Conservation (phyloP, 2,113 vertebrate genomes). For the Apodemus speciosus region DNA sequence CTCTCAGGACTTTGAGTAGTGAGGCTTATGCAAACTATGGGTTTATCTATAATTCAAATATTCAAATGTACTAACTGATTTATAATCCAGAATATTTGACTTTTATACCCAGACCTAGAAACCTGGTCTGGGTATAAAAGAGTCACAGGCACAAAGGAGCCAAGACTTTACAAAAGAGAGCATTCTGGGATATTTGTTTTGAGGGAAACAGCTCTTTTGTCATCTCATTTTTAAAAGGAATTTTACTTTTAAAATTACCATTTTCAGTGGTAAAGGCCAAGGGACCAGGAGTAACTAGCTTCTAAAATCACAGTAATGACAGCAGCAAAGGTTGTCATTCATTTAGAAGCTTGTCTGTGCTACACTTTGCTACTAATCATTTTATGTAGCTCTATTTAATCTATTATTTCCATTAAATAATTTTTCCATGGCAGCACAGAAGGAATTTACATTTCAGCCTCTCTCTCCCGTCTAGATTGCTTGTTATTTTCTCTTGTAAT, state of each 20-base stretch:
- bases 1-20: background rate
- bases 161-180: background rate
- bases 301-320: background rate
- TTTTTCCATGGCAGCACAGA: background rate
- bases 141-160: background rate
- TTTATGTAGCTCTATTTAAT: background rate
- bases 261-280: background rate
- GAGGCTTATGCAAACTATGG: background rate
- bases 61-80: background rate
- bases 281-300: background rate
- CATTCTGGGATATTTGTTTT: background rate
- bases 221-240: conserved; percentile 22
- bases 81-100: background rate
- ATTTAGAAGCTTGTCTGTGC: background rate
- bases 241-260: no score
- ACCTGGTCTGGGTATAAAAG: background rate
- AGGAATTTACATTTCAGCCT: background rate
- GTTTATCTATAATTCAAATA: conserved; percentile 10
- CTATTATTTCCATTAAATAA: background rate
- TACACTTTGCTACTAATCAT: background rate
- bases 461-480: background rate
- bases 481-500: conserved; percentile 36
- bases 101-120: background rate
- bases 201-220: background rate
- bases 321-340: background rate